A percentile compares a stretch with the other conserved stretches of the same genome.
Evolutionary conservation across 1,140 invertebrate species (phyloP).

Genomic region (Ostrea edulis): DNA sequence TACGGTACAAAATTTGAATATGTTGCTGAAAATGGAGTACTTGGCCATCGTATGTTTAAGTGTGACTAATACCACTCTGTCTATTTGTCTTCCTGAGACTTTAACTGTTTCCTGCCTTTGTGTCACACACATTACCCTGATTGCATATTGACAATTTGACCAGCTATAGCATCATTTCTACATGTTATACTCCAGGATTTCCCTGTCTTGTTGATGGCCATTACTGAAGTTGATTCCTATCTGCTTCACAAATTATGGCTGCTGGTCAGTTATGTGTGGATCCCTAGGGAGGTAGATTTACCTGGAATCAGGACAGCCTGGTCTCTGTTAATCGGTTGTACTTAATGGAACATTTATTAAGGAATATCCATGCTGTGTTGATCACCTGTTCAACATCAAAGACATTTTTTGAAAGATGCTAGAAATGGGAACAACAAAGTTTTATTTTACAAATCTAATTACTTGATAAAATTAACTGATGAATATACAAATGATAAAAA

Average conservation of each 20-base stretch:
- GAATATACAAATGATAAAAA: neutral
- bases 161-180: neutral
- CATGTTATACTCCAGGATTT: neutral
- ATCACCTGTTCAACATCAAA: too few relatives aligned
- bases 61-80: neutral
- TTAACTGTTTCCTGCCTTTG: neutral
- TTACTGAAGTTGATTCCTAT: neutral
- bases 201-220: constrained; percentile 7
- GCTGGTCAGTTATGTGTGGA: neutral
- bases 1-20: too few relatives aligned
- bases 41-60: neutral
- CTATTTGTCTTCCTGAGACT: constrained; percentile 1
- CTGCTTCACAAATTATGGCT: neutral
- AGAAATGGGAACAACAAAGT: neutral
- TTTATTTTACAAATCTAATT: neutral
- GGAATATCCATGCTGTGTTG: too few relatives aligned
- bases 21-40: neutral
- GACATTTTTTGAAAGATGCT: neutral
- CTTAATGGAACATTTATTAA: too few relatives aligned
- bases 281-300: constrained; percentile 12
- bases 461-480: neutral
- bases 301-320: neutral
- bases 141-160: constrained; percentile 16
- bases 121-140: constrained; percentile 17
- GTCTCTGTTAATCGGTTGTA: neutral